Conservation (phyloP, 2,113 vertebrate species). For the Ceyx cyanopectus region DNA sequence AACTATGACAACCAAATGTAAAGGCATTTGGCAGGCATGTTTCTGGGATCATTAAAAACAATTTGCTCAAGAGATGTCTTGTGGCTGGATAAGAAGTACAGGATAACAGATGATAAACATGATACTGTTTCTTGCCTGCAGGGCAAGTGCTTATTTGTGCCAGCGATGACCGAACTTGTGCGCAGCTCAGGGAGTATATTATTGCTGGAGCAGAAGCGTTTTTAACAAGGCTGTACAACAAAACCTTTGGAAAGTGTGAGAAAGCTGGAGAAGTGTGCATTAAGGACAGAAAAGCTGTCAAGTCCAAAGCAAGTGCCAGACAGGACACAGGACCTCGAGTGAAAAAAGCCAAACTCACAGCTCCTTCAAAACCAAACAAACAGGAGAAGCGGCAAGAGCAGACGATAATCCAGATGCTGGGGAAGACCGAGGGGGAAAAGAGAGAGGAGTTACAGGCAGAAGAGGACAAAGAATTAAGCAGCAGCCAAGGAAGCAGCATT, state of each 20-base stretch:
- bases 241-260: constrained; percentile 86
- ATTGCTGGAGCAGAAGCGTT: constrained; percentile 82
- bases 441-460: constrained; percentile 57
- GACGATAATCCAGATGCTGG: constrained; percentile 89
- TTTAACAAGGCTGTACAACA: constrained; percentile 85
- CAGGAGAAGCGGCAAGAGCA: constrained; percentile 75
- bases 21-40: not conserved
- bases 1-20: not conserved
- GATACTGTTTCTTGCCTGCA: constrained; percentile 54
- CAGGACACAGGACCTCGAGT: constrained; percentile 63
- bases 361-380: constrained; percentile 56
- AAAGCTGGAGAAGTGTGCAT: constrained; percentile 68
- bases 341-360: constrained; percentile 69
- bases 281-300: constrained; percentile 59
- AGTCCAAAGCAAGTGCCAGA: constrained; percentile 52
- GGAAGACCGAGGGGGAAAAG: constrained; percentile 75
- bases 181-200: constrained; percentile 92
- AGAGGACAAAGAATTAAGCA: not conserved
- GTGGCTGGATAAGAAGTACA: not conserved
- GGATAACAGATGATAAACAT: not conserved
- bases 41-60: not conserved
- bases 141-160: constrained; percentile 94
- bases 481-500: constrained; percentile 42
- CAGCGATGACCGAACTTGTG: constrained; percentile 93
- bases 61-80: not conserved